These are phyloP conservation scores for Nyctalus aviator DNA, from an alignment of 2,797 vertebrate species.

Conservation along the genomic window DNA sequence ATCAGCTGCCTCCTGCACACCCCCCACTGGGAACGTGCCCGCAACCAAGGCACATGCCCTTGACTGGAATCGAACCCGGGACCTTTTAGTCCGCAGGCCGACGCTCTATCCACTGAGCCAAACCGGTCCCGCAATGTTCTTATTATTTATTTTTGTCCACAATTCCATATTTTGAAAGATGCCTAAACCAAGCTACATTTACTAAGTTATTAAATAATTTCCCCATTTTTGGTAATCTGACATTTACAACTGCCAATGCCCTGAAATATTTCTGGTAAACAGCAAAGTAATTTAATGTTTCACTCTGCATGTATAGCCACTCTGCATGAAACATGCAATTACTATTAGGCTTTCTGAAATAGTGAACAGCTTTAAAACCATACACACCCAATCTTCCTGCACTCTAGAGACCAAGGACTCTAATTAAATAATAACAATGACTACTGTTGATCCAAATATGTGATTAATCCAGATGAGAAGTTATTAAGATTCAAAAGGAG, in stretches of 20 bases:
- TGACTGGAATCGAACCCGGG: no score
- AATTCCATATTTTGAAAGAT: conserved; percentile 35
- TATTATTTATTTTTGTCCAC: conserved; percentile 32
- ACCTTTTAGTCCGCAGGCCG: no score
- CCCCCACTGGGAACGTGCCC: no score
- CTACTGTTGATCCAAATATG: conserved; percentile 32
- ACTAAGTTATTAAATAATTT: conserved; percentile 52
- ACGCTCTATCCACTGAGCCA: no score
- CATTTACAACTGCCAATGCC: neutral
- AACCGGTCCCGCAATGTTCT: no score
- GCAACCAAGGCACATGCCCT: no score
- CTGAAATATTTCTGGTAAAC: conserved; percentile 53
- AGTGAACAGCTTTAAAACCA: conserved; percentile 53
- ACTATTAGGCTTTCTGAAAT: conserved; percentile 47
- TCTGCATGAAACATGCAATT: neutral
- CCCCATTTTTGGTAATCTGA: conserved; percentile 22
- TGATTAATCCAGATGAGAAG: conserved; percentile 24
- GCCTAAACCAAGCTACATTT: conserved; percentile 33
- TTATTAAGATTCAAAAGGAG: neutral
- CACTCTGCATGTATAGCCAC: conserved; percentile 19
- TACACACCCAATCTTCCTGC: neutral
- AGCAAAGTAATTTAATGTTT: conserved; percentile 49
- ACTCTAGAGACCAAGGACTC: neutral
- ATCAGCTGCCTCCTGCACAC: no score
- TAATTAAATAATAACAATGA: conserved; percentile 63